phyloP scores from a whole-genome alignment of 2,113 vertebrate species.

The Rana temporaria region DNA sequence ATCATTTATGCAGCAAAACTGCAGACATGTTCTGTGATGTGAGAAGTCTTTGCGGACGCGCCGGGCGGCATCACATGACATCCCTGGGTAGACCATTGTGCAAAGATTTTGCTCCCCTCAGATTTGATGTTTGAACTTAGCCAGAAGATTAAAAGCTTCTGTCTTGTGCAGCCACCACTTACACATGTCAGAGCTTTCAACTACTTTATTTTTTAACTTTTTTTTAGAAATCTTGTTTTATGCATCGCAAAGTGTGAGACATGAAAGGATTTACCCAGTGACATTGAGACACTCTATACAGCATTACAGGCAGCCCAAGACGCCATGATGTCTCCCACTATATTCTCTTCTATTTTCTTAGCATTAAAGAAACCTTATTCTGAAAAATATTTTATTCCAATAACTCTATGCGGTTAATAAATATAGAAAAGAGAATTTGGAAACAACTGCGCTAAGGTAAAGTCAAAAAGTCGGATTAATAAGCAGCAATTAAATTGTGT shows the following conservation, averaged over 20 bases:
- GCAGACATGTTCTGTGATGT: too few relatives aligned
- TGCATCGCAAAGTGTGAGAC: neutral
- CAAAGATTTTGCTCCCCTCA: constrained; percentile 6
- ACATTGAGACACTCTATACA: neutral
- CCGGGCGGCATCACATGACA: neutral
- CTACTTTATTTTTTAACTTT: constrained; percentile 25
- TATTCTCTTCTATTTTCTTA: too few relatives aligned
- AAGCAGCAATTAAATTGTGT: too few relatives aligned
- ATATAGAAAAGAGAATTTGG: too few relatives aligned
- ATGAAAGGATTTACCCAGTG: constrained; percentile 1
- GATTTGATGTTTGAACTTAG: constrained; percentile 33
- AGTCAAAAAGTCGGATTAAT: too few relatives aligned
- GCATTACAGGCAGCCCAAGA: neutral
- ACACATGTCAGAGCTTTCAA: neutral
- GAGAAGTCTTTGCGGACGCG: neutral
- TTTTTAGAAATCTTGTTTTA: constrained; percentile 10
- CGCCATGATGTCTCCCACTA: neutral
- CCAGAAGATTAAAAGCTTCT: constrained; percentile 12
- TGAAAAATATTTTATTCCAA: too few relatives aligned
- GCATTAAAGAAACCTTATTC: too few relatives aligned
- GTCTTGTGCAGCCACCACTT: neutral
- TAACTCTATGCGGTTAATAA: too few relatives aligned
- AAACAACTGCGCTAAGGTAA: too few relatives aligned
- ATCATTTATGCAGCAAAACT: too few relatives aligned
- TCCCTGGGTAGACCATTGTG: constrained; percentile 14